Base-by-base conservation (phyloP, 2,113 vertebrate species). In the Anser brachyrhynchus region DNA sequence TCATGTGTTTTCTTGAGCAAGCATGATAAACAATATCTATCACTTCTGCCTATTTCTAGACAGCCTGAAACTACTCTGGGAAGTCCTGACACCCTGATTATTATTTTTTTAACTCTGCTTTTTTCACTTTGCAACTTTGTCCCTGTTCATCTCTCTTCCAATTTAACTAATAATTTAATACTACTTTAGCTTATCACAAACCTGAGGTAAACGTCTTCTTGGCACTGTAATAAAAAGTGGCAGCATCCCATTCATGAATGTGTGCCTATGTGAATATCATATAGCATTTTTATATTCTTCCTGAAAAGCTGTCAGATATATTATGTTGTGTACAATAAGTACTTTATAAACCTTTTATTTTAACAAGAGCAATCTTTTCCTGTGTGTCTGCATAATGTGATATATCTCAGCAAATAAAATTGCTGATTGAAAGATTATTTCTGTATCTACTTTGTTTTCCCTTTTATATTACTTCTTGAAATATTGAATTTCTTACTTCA, bases 351-450 rank as follows among this genome's bases (percentile, higher is more conserved):
- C n/a, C 54, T n/a, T 12, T 4, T 51, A 61, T 73, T 94, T 90
- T 58, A 92, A 93, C 7, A 16, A n/a, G 20, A 64, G 28, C 17
- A 87, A 39, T 86, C 25, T 66, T 77, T 44, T 66, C 25, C 41
- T 39, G 11, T 25, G 23, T n/a, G 71, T 26, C 59, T 83, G 64
- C 37, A 43, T 62, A 74, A 84, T 29, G 22, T 8, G 22, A 91
- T 61, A 55, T 11, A 91, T 67, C 59, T 92, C 65, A 89, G 80
- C 80, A 87, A 95, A 95, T 44, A 73, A 78, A 83, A 92, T 39
- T 73, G 78, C 54, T 64, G 49, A 96, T 90, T 58, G 83, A 89
- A 92, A 87, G 76, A 88, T 96, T 83, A 75, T 77, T 89, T 87
- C 67, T 10, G 1, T 74, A 81, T 86, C 72, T 92, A 52, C 55